phyloP scores from a whole-genome alignment of 2,797 vertebrate genomes.

The Pipistrellus pipistrellus region DNA sequence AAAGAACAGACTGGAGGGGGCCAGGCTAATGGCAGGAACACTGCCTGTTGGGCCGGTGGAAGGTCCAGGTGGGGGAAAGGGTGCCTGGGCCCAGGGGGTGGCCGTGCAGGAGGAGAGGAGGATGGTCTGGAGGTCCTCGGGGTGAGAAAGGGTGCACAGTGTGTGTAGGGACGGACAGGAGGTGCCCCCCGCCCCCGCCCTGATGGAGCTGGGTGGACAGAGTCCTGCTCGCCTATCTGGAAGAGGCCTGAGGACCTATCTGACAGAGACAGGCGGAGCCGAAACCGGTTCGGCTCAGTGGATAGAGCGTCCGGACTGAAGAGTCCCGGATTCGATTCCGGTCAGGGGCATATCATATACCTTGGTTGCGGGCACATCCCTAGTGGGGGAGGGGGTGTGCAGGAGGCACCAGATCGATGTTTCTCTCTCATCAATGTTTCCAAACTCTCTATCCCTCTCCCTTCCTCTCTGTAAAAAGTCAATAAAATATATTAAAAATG shows the following conservation, averaged over 20 bases:
- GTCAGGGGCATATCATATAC: too few relatives aligned
- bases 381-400: too few relatives aligned
- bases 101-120: not conserved
- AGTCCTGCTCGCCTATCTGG: not conserved
- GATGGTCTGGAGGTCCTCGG: not conserved
- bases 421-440: too few relatives aligned
- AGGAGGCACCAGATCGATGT: too few relatives aligned
- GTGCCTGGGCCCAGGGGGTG: not conserved
- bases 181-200: rapidly evolving
- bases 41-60: not conserved
- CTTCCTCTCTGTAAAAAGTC: too few relatives aligned
- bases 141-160: not conserved
- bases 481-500: too few relatives aligned
- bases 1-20: not conserved
- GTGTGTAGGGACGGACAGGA: not conserved
- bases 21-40: not conserved
- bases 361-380: too few relatives aligned
- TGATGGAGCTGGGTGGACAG: not conserved
- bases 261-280: not conserved
- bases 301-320: too few relatives aligned
- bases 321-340: too few relatives aligned
- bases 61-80: not conserved
- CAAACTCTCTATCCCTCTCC: too few relatives aligned
- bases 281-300: too few relatives aligned
- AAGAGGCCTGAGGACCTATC: not conserved